These are phyloP conservation scores for Bergia puertoricense DNA, from an alignment of 92 coral and sea anemone genomes.

Conservation along the genomic window DNA sequence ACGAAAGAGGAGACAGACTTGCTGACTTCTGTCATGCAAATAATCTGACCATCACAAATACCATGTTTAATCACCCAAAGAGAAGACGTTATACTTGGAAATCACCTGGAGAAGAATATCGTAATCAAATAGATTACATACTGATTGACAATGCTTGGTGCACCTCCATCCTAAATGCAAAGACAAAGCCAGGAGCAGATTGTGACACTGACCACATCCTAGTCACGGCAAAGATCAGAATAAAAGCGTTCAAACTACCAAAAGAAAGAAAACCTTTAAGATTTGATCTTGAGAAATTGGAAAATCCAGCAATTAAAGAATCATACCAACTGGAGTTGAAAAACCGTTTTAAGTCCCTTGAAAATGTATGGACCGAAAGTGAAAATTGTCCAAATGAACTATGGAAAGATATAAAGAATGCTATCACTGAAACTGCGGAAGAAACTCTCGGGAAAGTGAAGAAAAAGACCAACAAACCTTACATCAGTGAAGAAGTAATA, in stretches of 20 bases:
- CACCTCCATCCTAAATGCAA: fast-evolving
- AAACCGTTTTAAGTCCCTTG: background rate
- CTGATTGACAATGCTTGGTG: background rate
- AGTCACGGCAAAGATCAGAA: background rate
- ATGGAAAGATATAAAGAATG: background rate
- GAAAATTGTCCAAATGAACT: background rate
- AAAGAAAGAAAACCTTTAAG: background rate
- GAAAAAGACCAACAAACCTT: background rate
- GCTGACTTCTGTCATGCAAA: background rate
- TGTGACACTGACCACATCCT: background rate
- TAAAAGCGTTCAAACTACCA: background rate
- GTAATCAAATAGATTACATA: background rate
- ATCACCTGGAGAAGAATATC: background rate
- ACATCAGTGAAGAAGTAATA: background rate
- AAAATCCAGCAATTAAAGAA: background rate
- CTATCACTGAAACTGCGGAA: background rate
- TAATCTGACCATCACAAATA: background rate
- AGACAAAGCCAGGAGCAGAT: background rate
- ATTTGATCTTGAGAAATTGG: background rate
- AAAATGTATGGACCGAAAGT: background rate
- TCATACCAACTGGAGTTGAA: background rate
- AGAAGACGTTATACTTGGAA: background rate
- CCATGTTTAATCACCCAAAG: background rate
- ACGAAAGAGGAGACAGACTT: background rate
- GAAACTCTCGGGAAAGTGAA: background rate